Evolutionary conservation across 2,888 invertebrate species (phyloP), one percentile per base, ranked within the genome.

Genomic region (Omphaloscelis lunosa): DNA sequence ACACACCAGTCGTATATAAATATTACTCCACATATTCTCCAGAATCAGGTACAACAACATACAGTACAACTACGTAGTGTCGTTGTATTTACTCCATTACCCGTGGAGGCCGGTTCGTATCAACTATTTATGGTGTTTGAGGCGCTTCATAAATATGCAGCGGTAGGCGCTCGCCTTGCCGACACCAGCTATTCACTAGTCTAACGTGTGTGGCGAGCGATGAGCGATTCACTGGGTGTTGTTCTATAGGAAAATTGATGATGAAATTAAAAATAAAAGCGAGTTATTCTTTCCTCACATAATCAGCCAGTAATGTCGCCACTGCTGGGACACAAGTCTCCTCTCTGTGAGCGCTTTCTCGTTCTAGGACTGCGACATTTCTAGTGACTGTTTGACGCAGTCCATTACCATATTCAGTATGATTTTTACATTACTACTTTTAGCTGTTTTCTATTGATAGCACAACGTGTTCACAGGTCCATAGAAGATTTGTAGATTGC

Each of bases 121-220:
- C 96, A 96, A 96, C 94, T 96, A 96, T 96, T 96, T 96, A 96
- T 96, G 95, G 96, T 96, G 96, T 96, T 96, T 96, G 96, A 96
- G 96, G 94, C 93, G 94, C 95, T 96, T 97, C 96, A 97, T 97
- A 97, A 97, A 97, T 97, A 97, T 97, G 97, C 97, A 97, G 93
- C 92, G 93, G 96, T 96, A 96, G 96, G 96, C 96, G 95, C 95
- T 94, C 96, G 96, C 96, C 96, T 96, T 96, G 94, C 95, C 96
- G 95, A 96, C 96, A 96, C 96, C 94, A 96, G 96, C 96, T 94
- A 96, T 96, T 96, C 96, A 96, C 94, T 92, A 85, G 81, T 85
- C 87, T 89, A 88, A 89, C 84, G 85, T 81, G 82, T 87, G 91
- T 65, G 68, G 79, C 39, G 77, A 88, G 90, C 62, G 71, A 72